These are phyloP conservation scores for Germaria angustata DNA, from an alignment of 2,888 invertebrate species.

Conservation along the genomic window DNA sequence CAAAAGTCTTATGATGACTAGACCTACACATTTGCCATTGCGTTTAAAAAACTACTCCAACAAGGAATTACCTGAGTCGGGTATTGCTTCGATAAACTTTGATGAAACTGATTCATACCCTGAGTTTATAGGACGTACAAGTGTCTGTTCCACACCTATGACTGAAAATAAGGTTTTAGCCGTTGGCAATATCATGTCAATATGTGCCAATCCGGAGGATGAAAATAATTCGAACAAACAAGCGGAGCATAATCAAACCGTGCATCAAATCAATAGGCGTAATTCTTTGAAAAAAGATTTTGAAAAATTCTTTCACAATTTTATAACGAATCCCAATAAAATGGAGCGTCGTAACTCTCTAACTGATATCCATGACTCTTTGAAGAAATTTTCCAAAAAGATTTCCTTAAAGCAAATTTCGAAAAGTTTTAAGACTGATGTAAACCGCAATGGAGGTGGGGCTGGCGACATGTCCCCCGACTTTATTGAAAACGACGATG, in stretches of 20 bases:
- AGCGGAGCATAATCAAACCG: constrained; percentile 42
- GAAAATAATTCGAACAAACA: constrained; percentile 71
- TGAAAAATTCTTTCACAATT: constrained; percentile 78
- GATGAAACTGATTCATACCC: constrained; percentile 82
- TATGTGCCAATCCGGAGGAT: constrained; percentile 84
- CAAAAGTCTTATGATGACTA: constrained; percentile 74
- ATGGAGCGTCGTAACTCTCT: constrained; percentile 81
- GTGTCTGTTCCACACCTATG: constrained; percentile 89
- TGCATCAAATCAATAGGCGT: constrained; percentile 67
- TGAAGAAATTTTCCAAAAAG: constrained; percentile 82
- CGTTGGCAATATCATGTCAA: constrained; percentile 87
- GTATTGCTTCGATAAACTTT: constrained; percentile 81
- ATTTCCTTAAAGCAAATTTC: constrained; percentile 82
- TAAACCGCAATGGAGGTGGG: constrained; percentile 72
- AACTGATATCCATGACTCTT: constrained; percentile 84
- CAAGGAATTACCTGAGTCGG: constrained; percentile 79
- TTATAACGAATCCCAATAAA: constrained; percentile 76
- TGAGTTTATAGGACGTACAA: constrained; percentile 86
- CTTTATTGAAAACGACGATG: constrained; percentile 72
- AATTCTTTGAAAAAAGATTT: constrained; percentile 77
- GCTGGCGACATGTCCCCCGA: constrained; percentile 70
- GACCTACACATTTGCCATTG: constrained; percentile 83
- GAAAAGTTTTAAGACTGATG: constrained; percentile 80
- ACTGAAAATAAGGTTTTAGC: constrained; percentile 88
- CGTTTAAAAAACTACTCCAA: constrained; percentile 81